Evolutionary conservation across 2,888 invertebrate genomes (phyloP).

Genomic region (Caenorhabditis zanzibari): DNA sequence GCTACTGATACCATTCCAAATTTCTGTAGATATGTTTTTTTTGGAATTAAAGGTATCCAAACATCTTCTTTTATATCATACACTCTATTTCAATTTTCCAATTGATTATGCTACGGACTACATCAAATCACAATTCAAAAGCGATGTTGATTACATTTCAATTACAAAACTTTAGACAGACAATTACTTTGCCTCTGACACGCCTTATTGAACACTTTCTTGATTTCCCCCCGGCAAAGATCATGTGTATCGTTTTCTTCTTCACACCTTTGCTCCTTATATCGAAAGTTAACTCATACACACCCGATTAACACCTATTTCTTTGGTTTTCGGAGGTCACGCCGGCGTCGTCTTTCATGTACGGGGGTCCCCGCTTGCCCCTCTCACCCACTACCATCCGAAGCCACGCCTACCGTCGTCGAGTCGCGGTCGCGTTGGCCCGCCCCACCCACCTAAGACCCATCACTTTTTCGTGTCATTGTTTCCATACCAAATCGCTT

Average conservation of each 20-base stretch:
- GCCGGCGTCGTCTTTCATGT: conserved; percentile 39
- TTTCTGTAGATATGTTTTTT: no score
- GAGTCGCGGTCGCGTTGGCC: conserved; percentile 44
- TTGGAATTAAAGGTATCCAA: no score
- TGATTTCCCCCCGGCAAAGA: conserved; percentile 7
- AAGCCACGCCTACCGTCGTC: conserved; percentile 30
- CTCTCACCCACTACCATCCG: conserved; percentile 45
- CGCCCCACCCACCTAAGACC: conserved; percentile 49
- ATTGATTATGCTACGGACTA: no score
- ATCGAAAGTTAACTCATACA: neutral
- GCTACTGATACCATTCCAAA: no score
- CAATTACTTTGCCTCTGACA: conserved; percentile 1
- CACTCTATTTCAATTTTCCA: no score
- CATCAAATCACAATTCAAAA: no score
- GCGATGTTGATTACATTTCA: neutral
- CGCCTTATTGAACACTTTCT: conserved; percentile 19
- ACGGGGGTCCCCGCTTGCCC: neutral
- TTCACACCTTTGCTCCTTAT: conserved; percentile 22
- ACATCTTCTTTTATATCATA: no score
- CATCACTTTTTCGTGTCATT: conserved; percentile 62
- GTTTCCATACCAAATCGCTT: conserved; percentile 64
- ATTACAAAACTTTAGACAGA: neutral
- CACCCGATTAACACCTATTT: conserved; percentile 8
- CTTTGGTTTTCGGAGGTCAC: conserved; percentile 14
- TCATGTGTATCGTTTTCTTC: neutral